Conservation (phyloP, 1,140 invertebrate species). For the Anoplophora glabripennis region DNA sequence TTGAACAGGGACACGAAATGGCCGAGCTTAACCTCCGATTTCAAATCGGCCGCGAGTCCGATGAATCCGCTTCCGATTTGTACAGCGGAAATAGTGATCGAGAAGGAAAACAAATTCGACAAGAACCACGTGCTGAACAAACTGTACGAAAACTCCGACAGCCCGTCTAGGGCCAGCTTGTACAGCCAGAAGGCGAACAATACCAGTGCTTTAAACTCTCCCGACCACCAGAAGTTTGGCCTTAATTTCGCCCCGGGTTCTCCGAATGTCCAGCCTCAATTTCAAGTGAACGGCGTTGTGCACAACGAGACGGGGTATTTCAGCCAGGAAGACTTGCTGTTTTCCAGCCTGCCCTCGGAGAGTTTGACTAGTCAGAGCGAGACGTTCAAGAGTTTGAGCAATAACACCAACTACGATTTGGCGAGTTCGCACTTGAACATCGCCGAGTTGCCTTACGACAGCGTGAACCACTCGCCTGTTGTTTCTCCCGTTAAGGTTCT, state of each 20-base stretch:
- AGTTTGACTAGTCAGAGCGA: slow-evolving; percentile 30
- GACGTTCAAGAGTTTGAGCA: slow-evolving; percentile 30
- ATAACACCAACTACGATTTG: slow-evolving; percentile 31
- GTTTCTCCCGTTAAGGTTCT: background rate
- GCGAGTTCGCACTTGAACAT: slow-evolving; percentile 37
- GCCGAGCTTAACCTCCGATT: slow-evolving; percentile 55
- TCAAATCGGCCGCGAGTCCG: slow-evolving; percentile 43
- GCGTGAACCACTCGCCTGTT: slow-evolving; percentile 4
- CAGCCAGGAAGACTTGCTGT: slow-evolving; percentile 27
- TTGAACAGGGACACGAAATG: slow-evolving; percentile 57
- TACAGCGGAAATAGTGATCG: slow-evolving; percentile 50
- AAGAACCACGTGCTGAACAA: slow-evolving; percentile 48
- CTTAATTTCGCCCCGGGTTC: background rate
- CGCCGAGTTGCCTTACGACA: slow-evolving; percentile 35
- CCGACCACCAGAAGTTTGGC: slow-evolving; percentile 4
- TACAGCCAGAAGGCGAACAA: background rate
- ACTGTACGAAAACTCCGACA: slow-evolving; percentile 26
- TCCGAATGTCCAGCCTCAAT: background rate
- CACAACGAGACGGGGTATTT: slow-evolving; percentile 19
- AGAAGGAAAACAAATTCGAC: slow-evolving; percentile 42
- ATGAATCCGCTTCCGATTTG: slow-evolving; percentile 42
- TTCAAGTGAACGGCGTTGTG: slow-evolving; percentile 1
- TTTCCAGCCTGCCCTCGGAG: slow-evolving; percentile 34
- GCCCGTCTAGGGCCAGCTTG: background rate
- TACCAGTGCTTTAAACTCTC: slow-evolving; percentile 6